Evolutionary conservation across 2,113 vertebrate species (phyloP), one percentile per base, ranked within the genome.

Genomic region (Tympanuchus pallidicinctus): DNA sequence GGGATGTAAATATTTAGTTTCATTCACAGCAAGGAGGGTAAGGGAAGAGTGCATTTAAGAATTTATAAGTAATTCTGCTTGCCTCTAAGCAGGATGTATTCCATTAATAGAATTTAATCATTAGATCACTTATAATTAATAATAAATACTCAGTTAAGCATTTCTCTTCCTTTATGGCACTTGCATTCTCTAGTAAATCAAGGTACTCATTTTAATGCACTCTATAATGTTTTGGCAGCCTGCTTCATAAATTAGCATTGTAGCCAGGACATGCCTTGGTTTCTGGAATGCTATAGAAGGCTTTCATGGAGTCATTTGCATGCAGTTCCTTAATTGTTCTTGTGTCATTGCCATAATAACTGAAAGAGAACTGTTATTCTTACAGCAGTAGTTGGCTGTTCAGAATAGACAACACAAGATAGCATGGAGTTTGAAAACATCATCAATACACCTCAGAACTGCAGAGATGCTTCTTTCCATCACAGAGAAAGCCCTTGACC

Each of bases 1-100:
- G 42, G 65, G 89, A 75, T 86, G 25, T 81, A 92, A 94, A 94
- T 94, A 94, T 93, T 93, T 95, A 50, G 88, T 69, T 91, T 90
- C 72, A 78, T 11, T 72, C 65, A 78, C 47, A 77, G 64, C 79
- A 91, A 81, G 18, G 45, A 77, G 43, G 34, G 59, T 69, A 92
- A 84, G 48, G 83, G 36, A 34, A 89, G 95, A 94, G 72, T 42
- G 3, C 25, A 45, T 69, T 34, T 66, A 43, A 80, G 79, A 93
- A 74, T 74, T 81, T 72, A 0, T 64, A 87, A 79, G 50, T 66
- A 67, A 74, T 60, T 32, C 10, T 52, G 30, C 64, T 83, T 92
- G 43, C 88, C 65, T 71, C 38, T 74, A 42, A 86, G 82, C 67
- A 88, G 21, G 36, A 60, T 74, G 66, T 47, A 34, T 24, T 92